Base-by-base conservation (phyloP, 2,888 invertebrate species). In the Drosophila niveifrons region DNA sequence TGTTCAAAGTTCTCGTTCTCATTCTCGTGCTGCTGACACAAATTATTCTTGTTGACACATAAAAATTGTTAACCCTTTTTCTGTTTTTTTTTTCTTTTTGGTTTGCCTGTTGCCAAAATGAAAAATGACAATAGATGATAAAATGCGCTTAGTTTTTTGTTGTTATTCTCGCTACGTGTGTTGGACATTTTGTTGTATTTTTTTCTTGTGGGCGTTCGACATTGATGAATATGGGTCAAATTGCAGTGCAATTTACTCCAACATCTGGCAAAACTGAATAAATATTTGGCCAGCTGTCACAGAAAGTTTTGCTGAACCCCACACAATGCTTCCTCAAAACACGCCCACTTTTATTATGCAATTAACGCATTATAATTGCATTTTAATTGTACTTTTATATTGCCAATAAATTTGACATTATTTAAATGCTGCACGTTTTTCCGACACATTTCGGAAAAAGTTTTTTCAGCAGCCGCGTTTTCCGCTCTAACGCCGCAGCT, bases 41-140 rank as follows among this genome's bases (percentile, higher is more conserved):
- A 83, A 83, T 86, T 83, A 86, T 83, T 83, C 83, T 83, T 83
- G 86, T 86, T 83, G 83, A 83, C 83, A 83, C 81, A 83, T 83
- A 83, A 83, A 83, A 83, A 83, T 86, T 74, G 79, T 86, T 75
- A 71, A 83, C 83, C 83, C 83, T 83, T 82, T 82, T 23, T 23
- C 6, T 6, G 23, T 23, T 23, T 23, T 23, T 18, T 18, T 18
- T 23, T 23, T 23, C 3, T 80, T 58, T 29, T 36, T 10, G 31
- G 31, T 6, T 6, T 62, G 39, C 34, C 13, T 55, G 36, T 43
- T 39, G 63, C 50, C 28, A 23, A 71, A 72, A 72, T 81, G 83
- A 83, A 74, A 83, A 86, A 83, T 83, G 83, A 83, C 81, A 83
- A 72, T 69, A 75, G 75, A 86, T 83, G 81, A 86, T 73, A 72